Percentiles rank a stretch among this genome's conserved stretches.
These are phyloP conservation scores for Echeneis naucrates DNA, from an alignment of 2,797 vertebrate species.

Conservation along the genomic window DNA sequence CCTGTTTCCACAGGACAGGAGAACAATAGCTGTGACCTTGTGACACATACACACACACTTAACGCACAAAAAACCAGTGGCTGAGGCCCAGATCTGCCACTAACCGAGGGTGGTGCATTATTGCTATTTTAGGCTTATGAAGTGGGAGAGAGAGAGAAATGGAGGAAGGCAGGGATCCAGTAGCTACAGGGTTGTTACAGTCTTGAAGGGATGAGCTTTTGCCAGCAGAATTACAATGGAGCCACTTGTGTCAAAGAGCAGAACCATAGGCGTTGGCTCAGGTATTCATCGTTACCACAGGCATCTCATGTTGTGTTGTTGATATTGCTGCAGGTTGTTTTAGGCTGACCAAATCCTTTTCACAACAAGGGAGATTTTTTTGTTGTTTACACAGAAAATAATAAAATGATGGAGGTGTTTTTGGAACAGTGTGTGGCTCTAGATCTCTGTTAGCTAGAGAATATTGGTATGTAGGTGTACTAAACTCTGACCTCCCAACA, in stretches of 20 bases:
- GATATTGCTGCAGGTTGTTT: slow-evolving; percentile 33
- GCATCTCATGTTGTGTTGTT: slow-evolving; percentile 19
- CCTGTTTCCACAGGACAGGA: slow-evolving; percentile 86
- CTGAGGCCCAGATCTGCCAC: slow-evolving; percentile 80
- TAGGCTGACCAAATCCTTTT: slow-evolving; percentile 22
- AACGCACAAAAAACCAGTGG: slow-evolving; percentile 60
- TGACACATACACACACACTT: slow-evolving; percentile 68
- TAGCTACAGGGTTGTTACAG: slow-evolving; percentile 72
- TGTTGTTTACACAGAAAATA: slow-evolving; percentile 20
- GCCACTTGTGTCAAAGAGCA: slow-evolving; percentile 57
- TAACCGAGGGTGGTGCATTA: slow-evolving; percentile 81
- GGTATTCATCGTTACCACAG: slow-evolving; percentile 44
- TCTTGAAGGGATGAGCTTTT: slow-evolving; percentile 64
- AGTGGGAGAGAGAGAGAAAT: slow-evolving; percentile 73
- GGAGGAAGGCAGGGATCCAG: slow-evolving; percentile 75
- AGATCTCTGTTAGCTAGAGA: slow-evolving; percentile 15
- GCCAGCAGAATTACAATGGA: slow-evolving; percentile 69
- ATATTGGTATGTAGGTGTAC: slow-evolving; percentile 21
- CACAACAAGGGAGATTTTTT: background rate
- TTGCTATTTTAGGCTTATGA: slow-evolving; percentile 82
- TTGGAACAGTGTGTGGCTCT: slow-evolving; percentile 11
- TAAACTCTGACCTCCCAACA: slow-evolving; percentile 31
- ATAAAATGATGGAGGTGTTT: slow-evolving; percentile 21
- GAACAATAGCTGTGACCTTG: slow-evolving; percentile 88
- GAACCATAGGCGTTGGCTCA: slow-evolving; percentile 37